Conservation (phyloP, 2,797 vertebrate genomes). For the Scarus forsteni region DNA sequence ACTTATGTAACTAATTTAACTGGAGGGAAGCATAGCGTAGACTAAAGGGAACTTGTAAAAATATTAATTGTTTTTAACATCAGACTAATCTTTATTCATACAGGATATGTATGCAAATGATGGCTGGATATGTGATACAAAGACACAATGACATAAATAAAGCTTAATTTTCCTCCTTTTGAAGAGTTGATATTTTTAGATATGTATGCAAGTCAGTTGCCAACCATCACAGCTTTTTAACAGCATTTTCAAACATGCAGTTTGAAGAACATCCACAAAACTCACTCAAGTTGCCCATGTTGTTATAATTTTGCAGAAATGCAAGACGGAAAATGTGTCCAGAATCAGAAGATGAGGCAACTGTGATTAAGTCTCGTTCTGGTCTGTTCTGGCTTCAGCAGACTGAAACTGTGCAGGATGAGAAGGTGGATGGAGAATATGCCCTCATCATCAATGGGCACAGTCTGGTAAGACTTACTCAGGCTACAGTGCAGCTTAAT, state of each 20-base stretch:
- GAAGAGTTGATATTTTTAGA: too few species aligned
- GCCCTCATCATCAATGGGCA: constrained; percentile 93
- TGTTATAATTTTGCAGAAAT: constrained; percentile 73
- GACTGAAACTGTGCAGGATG: constrained; percentile 81
- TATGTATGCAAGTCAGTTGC: too few species aligned
- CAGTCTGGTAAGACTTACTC: constrained; percentile 87
- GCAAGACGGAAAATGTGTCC: constrained; percentile 90
- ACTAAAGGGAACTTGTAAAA: not conserved
- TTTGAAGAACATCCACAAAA: not conserved
- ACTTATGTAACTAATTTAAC: not conserved
- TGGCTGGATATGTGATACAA: too few species aligned
- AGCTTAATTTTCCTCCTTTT: too few species aligned
- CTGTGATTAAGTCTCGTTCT: constrained; percentile 57
- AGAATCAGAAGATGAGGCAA: constrained; percentile 74
- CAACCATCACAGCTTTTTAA: not conserved
- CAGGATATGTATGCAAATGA: too few species aligned
- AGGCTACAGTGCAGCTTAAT: not conserved
- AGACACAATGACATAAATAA: too few species aligned
- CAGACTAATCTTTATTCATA: too few species aligned
- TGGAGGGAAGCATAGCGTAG: not conserved
- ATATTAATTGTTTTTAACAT: too few species aligned
- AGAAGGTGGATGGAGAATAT: constrained; percentile 84
- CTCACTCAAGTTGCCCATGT: not conserved
- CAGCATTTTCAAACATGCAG: not conserved
- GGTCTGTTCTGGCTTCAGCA: constrained; percentile 75